These are phyloP conservation scores for Sphyrna mokarran DNA, from an alignment of 2,113 vertebrate species.

Conservation along the genomic window DNA sequence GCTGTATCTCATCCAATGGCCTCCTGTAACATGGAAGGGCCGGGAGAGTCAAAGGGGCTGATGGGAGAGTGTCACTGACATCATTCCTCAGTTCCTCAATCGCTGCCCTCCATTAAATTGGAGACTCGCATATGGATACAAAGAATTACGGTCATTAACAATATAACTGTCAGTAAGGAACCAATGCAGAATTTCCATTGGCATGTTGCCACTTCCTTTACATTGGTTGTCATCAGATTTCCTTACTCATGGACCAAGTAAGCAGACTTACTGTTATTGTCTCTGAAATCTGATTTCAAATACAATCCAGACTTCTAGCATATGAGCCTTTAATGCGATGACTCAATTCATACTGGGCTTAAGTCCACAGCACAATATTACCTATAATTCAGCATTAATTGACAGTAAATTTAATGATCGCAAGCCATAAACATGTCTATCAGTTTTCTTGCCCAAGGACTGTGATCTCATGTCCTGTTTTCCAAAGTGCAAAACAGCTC, in stretches of 20 bases:
- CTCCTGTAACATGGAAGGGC: not conserved
- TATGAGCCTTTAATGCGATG: not conserved
- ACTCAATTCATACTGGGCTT: constrained; percentile 12
- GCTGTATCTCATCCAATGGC: not conserved
- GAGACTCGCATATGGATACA: not conserved
- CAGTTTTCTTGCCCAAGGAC: constrained; percentile 1
- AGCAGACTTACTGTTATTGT: not conserved
- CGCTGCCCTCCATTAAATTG: not conserved
- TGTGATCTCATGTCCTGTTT: constrained; percentile 30
- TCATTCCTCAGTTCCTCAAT: not conserved
- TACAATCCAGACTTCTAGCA: not conserved
- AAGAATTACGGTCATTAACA: not conserved
- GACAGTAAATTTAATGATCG: constrained; percentile 15
- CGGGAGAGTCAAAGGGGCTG: not conserved
- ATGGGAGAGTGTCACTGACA: not conserved
- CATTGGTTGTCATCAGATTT: not conserved
- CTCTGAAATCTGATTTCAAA: not conserved
- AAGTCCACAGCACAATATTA: not conserved
- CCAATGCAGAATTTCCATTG: not conserved
- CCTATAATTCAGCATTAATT: constrained; percentile 34
- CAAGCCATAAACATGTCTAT: constrained; percentile 12
- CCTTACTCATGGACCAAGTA: not conserved
- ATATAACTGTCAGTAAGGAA: not conserved
- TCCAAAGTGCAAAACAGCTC: not conserved
- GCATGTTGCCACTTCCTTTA: not conserved